Evolutionary conservation across 2,113 vertebrate species (phyloP), one percentile per base, ranked within the genome.

Genomic region (Grallaria varia): DNA sequence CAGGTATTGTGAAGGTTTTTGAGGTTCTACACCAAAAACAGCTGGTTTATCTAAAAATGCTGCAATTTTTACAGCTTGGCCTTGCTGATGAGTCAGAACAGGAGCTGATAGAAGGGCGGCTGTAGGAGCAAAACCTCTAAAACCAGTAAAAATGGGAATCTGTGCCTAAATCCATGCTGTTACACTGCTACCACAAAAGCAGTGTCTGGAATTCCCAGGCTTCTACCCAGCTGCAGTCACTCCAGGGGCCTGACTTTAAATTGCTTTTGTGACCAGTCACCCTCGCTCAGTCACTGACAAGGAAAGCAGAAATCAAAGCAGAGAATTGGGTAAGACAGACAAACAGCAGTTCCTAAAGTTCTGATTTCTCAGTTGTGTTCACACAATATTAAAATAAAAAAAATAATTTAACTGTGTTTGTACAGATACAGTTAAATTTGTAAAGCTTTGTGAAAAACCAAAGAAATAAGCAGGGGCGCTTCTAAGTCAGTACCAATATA

Each of bases 211-310:
- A 31, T 40, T 27, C 20, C 14, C 17, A 19, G 35, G 71, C 52
- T 79, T 24, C 69, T 19, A 39, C 52, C 16, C 47, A 84, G 28
- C 56, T 35, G 27, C 66, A 85, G 0, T 12, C 0, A 0, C 78
- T 74, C 40, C 1, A 2, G 71, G 27, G 24, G 4, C 68, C 30
- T 14, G 35, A 60, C 30, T 72, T 64, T 3, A 63, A 47, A 35
- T 18, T 23, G 33, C 23, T 72, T 69, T 64, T 21, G 40, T 55
- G 49, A 52, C 6, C 44, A 68, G 35, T 39, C 52, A 62, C n/a
- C 50, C 75, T n/a, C 45, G 25, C 47, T 92, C 42, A 63, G 37
- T 23, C 52, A 47, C 8, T 67, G 83, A 75, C 23, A 50, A 68
- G 31, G 21, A 72, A 85, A 72, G 33, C 69, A 71, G 67, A 79